Evolutionary conservation across 2,888 invertebrate species (phyloP).

Genomic region (Fragum fragum): DNA sequence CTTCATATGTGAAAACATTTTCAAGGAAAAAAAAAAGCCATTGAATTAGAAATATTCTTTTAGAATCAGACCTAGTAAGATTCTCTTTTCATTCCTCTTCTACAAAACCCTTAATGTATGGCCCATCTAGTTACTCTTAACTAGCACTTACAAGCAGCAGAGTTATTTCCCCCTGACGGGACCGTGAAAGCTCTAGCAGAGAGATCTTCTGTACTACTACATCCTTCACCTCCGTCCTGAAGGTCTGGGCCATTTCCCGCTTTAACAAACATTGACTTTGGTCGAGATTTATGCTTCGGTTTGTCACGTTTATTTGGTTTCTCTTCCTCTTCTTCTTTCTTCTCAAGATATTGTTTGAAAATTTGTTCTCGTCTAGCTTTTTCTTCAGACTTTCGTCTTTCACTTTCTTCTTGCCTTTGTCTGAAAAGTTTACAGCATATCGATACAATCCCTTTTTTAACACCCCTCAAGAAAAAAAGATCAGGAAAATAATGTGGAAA

Average conservation of each 20-base stretch:
- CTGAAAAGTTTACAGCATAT: slow-evolving; percentile 79
- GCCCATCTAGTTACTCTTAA: too few species aligned
- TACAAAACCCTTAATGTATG: too few species aligned
- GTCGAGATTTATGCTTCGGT: slow-evolving; percentile 72
- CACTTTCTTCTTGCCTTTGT: slow-evolving; percentile 91
- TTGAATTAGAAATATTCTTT: too few species aligned
- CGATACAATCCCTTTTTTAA: too few species aligned
- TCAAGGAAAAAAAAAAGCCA: too few species aligned
- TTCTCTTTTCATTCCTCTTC: too few species aligned
- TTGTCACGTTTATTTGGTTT: slow-evolving; percentile 66
- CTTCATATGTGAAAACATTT: too few species aligned
- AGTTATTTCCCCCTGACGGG: slow-evolving; percentile 39
- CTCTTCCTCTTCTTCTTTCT: slow-evolving; percentile 93
- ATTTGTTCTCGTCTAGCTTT: slow-evolving; percentile 95
- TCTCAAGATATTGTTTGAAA: slow-evolving; percentile 96
- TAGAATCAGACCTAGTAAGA: too few species aligned
- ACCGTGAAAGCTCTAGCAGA: slow-evolving; percentile 64
- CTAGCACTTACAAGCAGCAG: slow-evolving; percentile 58
- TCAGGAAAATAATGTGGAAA: too few species aligned
- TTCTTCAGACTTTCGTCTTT: slow-evolving; percentile 93
- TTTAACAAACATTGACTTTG: slow-evolving; percentile 82
- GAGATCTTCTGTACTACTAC: slow-evolving; percentile 80
- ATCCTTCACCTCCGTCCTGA: slow-evolving; percentile 63
- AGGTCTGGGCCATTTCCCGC: slow-evolving; percentile 63
- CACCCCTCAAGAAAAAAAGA: too few species aligned